A percentile compares a stretch with the other conserved stretches of the same genome.
Conservation (phyloP, 2,113 vertebrate genomes). For the Stomatorhinus ivindoensis region DNA sequence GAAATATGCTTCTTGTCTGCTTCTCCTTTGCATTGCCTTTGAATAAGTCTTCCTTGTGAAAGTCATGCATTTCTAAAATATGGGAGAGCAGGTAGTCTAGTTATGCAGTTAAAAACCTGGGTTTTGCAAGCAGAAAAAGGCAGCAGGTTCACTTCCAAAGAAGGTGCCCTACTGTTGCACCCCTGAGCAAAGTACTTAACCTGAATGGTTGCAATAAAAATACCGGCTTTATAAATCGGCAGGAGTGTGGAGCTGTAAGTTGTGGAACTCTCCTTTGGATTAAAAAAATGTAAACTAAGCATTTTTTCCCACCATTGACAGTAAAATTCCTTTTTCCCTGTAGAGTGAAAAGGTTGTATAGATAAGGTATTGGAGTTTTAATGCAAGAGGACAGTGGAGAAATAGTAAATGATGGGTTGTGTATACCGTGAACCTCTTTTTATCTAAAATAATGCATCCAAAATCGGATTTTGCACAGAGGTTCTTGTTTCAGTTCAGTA, state of each 20-base stretch:
- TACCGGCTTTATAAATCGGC: slow-evolving; percentile 3
- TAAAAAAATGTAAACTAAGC: slow-evolving; percentile 4
- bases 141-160: not conserved
- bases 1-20: not conserved
- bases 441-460: not conserved
- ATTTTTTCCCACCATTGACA: not conserved
- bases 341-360: not conserved
- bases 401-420: not conserved
- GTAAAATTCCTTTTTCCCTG: not conserved
- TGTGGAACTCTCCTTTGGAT: slow-evolving; percentile 4
- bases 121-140: not conserved
- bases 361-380: not conserved
- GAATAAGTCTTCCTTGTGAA: not conserved
- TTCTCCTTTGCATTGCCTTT: not conserved
- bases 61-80: not conserved
- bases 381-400: not conserved
- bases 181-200: slow-evolving; percentile 2
- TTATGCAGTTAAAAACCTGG: not conserved
- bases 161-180: not conserved
- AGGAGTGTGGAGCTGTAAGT: not conserved
- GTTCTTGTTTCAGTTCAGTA: not conserved
- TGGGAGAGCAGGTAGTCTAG: slow-evolving; percentile 2
- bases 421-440: not conserved
- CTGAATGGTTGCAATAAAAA: slow-evolving; percentile 10
- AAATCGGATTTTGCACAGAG: not conserved